Percentiles rank a stretch among this genome's conserved stretches.
Conservation (phyloP, 2,888 invertebrate species). For the Dyspetes luteomarginatus region DNA sequence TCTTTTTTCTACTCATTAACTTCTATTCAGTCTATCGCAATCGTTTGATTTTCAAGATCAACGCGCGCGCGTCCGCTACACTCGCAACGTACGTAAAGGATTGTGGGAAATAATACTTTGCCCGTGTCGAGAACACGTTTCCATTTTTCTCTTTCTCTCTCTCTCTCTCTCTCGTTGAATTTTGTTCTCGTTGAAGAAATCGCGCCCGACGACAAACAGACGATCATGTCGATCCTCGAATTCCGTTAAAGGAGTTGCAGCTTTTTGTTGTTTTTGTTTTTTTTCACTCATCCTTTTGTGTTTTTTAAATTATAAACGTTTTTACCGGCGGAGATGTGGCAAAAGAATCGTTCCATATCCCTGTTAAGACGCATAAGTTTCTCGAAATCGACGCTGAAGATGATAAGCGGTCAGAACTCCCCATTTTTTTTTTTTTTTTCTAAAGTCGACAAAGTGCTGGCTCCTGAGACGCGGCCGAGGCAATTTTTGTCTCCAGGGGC, state of each 20-base stretch:
- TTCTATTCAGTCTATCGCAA: constrained; percentile 69
- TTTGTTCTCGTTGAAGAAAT: constrained; percentile 2
- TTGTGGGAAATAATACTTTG: constrained; percentile 42
- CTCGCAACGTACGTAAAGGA: constrained; percentile 13
- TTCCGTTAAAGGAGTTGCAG: constrained; percentile 1
- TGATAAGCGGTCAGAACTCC: constrained; percentile 89
- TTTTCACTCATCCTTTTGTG: constrained; percentile 16
- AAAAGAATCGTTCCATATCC: constrained; percentile 20
- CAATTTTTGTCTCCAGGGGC: constrained; percentile 84
- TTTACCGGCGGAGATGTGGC: constrained; percentile 34
- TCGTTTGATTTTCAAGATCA: constrained; percentile 64
- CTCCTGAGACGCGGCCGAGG: constrained; percentile 74
- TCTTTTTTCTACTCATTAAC: constrained; percentile 43
- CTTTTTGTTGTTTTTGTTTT: background rate
- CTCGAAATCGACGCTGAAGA: constrained; percentile 89
- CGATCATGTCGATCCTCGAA: constrained; percentile 1
- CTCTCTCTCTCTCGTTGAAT: constrained; percentile 1
- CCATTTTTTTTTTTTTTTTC: constrained; percentile 83
- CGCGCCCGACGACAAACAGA: background rate
- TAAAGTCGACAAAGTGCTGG: constrained; percentile 82
- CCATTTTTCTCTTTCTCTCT: background rate
- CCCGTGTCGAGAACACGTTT: constrained; percentile 19
- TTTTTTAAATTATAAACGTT: background rate
- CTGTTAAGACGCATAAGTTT: constrained; percentile 87
- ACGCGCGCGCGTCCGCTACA: constrained; percentile 39